These are phyloP conservation scores for Ceratosolen fusciceps DNA, from an alignment of 1,140 invertebrate species.

Conservation along the genomic window DNA sequence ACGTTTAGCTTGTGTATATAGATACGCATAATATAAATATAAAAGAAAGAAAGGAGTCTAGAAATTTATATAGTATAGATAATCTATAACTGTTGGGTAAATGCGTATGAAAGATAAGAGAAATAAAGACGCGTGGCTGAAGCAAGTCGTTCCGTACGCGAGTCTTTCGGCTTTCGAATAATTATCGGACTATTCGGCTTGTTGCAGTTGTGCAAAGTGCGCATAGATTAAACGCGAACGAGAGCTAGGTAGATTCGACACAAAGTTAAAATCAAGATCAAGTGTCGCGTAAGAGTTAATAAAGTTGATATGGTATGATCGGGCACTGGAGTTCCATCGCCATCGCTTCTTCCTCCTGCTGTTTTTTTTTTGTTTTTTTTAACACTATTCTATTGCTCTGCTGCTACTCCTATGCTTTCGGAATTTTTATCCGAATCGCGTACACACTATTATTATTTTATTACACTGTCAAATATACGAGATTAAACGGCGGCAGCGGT, in stretches of 20 bases:
- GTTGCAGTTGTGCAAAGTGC: background rate
- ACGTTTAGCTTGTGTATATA: background rate
- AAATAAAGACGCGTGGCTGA: constrained; percentile 12
- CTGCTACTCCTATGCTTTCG: background rate
- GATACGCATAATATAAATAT: no score
- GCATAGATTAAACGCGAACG: constrained; percentile 1
- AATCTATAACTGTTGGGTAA: background rate
- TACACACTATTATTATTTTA: background rate
- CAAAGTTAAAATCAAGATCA: no score
- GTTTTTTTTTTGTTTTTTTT: background rate
- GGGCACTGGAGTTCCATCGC: background rate
- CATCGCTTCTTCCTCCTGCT: background rate
- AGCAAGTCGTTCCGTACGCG: background rate
- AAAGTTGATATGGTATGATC: background rate
- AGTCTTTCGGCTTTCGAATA: constrained; percentile 32
- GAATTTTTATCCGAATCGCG: background rate
- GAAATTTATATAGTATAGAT: background rate
- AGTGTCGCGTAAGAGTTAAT: background rate
- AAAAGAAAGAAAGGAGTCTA: background rate
- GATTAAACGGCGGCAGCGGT: background rate
- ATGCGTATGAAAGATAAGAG: background rate
- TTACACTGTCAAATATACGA: background rate
- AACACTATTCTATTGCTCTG: constrained; percentile 9
- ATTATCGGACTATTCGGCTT: constrained; percentile 1
- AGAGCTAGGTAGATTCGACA: no score